These are phyloP conservation scores for Callaeas wilsoni DNA, from an alignment of 2,113 vertebrate genomes.

Conservation along the genomic window DNA sequence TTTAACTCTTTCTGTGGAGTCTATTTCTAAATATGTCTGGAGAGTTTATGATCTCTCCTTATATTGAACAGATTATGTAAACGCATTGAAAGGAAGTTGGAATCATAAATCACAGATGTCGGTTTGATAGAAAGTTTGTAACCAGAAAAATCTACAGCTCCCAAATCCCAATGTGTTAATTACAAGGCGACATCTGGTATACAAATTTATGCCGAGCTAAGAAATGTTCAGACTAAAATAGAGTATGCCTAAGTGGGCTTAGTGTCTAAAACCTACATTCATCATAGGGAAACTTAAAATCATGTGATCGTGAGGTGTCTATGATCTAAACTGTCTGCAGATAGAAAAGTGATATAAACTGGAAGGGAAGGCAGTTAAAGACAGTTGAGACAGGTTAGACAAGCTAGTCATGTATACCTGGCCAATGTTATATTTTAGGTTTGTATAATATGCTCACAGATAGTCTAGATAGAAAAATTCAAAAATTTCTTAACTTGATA, in stretches of 20 bases:
- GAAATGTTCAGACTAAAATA: conserved; percentile 72
- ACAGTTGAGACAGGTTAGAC: background rate
- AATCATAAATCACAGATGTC: conserved; percentile 81
- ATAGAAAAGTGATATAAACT: background rate
- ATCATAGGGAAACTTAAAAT: conserved; percentile 44
- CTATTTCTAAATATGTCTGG: conserved; percentile 55
- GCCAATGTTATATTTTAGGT: background rate
- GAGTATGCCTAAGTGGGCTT: conserved; percentile 62
- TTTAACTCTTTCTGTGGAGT: conserved; percentile 56
- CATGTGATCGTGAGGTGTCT: conserved; percentile 12
- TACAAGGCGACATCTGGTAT: conserved; percentile 77
- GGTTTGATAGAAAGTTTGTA: conserved; percentile 76
- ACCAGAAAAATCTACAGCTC: conserved; percentile 73
- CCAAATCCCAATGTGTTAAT: conserved; percentile 77
- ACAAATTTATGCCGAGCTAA: conserved; percentile 78
- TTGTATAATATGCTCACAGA: background rate
- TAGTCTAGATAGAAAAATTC: background rate
- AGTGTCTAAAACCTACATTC: conserved; percentile 34
- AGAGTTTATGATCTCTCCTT: conserved; percentile 66
- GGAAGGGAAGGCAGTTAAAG: background rate
- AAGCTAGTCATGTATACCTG: background rate
- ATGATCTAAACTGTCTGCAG: conserved; percentile 28
- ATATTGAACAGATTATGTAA: conserved; percentile 78
- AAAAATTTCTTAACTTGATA: background rate
- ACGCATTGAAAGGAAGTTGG: conserved; percentile 73